Percentiles rank a stretch among this genome's conserved stretches.
phyloP scores from a whole-genome alignment of 2,797 vertebrate genomes.

The Amphiprion clarkii region DNA sequence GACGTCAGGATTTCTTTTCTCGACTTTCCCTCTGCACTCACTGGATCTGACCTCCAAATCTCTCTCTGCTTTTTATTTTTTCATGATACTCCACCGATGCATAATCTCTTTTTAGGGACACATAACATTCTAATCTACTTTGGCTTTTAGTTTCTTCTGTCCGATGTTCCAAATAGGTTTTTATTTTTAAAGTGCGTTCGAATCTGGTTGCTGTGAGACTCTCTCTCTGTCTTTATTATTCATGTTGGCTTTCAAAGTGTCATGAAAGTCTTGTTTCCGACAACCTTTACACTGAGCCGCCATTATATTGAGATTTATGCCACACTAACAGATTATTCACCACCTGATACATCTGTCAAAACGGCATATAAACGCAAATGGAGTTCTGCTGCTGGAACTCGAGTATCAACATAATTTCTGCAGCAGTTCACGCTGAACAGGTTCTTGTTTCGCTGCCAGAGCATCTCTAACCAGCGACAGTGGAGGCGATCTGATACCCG shows the following conservation, averaged over 20 bases:
- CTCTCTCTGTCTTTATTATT: no score
- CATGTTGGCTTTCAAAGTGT: neutral
- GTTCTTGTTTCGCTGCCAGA: constrained; percentile 6
- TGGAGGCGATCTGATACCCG: constrained; percentile 51
- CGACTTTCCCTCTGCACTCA: no score
- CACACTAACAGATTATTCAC: neutral
- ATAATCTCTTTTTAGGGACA: no score
- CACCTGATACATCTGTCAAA: neutral
- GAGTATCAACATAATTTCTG: constrained; percentile 15
- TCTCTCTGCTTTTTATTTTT: no score
- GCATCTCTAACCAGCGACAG: constrained; percentile 48
- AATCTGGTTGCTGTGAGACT: no score
- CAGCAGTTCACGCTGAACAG: constrained; percentile 14
- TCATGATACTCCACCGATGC: no score
- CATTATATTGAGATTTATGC: neutral
- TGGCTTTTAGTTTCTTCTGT: no score
- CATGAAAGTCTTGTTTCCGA: neutral
- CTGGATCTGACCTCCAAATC: no score
- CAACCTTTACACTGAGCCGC: neutral
- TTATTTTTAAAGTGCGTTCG: no score
- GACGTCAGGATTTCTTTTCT: no score
- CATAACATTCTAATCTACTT: no score
- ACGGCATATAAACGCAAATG: constrained; percentile 25
- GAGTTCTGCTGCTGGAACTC: constrained; percentile 6
- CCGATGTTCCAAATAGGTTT: no score